Evolutionary conservation across 2,888 invertebrate species (phyloP).

Genomic region (Cephalotes varians): DNA sequence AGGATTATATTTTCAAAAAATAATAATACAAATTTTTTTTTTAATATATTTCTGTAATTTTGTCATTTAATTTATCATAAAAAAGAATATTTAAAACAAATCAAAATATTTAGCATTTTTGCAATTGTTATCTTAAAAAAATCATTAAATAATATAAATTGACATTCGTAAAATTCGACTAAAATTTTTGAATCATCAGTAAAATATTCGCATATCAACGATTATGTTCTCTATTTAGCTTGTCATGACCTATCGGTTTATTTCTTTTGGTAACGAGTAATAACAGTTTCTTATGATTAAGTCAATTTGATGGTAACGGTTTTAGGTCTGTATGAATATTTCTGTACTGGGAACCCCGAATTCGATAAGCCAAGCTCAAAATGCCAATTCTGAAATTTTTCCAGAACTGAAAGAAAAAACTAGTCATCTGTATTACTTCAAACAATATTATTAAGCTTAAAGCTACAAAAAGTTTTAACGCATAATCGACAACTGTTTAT

Average conservation of each 20-base stretch:
- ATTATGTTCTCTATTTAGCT: background rate
- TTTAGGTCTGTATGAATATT: background rate
- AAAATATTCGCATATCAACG: background rate
- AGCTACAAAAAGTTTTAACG: background rate
- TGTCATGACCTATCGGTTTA: background rate
- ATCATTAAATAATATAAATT: background rate
- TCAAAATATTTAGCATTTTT: background rate
- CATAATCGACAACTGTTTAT: background rate
- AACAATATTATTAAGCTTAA: background rate
- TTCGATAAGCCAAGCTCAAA: background rate
- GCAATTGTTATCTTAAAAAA: background rate
- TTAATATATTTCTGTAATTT: background rate
- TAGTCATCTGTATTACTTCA: background rate
- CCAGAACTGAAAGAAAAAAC: background rate
- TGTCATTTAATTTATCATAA: background rate
- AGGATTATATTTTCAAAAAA: background rate
- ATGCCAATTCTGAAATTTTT: background rate
- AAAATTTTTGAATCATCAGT: background rate
- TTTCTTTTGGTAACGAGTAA: background rate
- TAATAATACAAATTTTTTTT: background rate
- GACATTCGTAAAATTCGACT: background rate
- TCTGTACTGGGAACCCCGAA: background rate
- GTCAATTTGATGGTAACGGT: background rate
- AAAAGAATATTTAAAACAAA: background rate
- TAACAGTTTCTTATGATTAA: conserved; percentile 14